Base-by-base conservation (phyloP, 2,797 vertebrate species). In the Anisognathus igniventris region DNA sequence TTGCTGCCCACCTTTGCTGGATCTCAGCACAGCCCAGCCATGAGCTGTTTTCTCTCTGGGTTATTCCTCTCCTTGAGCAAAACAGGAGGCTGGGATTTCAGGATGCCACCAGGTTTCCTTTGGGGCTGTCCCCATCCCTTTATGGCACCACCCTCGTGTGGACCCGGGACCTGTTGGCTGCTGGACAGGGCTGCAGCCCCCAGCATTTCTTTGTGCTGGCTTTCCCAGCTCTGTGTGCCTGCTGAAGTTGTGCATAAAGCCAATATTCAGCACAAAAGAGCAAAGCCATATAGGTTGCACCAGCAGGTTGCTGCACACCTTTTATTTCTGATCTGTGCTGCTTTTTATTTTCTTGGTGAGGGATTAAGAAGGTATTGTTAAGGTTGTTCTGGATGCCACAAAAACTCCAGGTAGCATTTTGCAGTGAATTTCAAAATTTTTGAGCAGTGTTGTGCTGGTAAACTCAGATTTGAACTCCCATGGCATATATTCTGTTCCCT, bases 401-500 rank as follows among this genome's bases (percentile, higher is more conserved):
- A 94, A 81, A 93, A 93, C 94, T 95, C 83, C 56, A 85, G 88
- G 83, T 85, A 93, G 93, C 75, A 61, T 95, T 95, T 90, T 92
- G 78, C 61, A 85, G 61, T 25, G 81, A 91, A 87, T 95, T 93
- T 94, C 56, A 68, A 87, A 91, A 92, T 89, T 89, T 86, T 81
- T 80, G 74, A 92, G 86, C 61, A 79, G 88, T 0, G 5, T 57
- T 88, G 74, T 78, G 93, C 64, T 57, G 84, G 92, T 86, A 96
- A 93, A 92, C 90, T 94, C 57, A 17, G 88, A 81, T 82, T 70
- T 87, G 93, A 93, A 95, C 80, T 95, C 92, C 88, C 92, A 73
- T 82, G 93, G 94, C 62, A 92, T 90, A 82, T 88, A 92, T 93
- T 96, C 81, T 77, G 84, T 95, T 95, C 58, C 89, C 92, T 96